Percentiles rank a stretch among this genome's conserved stretches.
phyloP scores from a whole-genome alignment of 2,113 vertebrate genomes.

The Donacobius atricapilla region DNA sequence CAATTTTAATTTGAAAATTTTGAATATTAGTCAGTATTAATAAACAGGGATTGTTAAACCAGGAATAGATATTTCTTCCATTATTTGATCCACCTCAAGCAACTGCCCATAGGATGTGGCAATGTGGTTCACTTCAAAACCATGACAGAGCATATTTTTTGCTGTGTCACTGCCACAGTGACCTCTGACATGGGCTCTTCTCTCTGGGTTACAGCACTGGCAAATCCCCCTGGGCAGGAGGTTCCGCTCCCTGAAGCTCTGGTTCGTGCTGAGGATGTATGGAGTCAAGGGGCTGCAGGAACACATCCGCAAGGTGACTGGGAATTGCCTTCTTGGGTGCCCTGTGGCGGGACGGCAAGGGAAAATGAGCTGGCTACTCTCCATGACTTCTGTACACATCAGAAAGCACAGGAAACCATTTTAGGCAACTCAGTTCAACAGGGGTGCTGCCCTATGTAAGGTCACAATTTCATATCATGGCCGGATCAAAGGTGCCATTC shows the following conservation, averaged over 20 bases:
- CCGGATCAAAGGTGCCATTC: background rate
- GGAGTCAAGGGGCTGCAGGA: constrained; percentile 87
- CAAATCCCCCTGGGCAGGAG: constrained; percentile 92
- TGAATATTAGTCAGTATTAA: background rate
- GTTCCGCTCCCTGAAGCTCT: constrained; percentile 95
- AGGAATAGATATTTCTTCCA: background rate
- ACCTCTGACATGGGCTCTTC: background rate
- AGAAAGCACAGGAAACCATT: background rate
- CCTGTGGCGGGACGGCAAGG: background rate
- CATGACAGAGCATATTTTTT: background rate
- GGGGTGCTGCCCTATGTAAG: background rate
- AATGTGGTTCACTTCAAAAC: fast-evolving
- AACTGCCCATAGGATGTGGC: background rate
- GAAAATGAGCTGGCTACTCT: background rate
- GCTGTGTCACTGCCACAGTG: background rate
- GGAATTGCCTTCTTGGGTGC: background rate
- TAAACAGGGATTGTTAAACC: background rate
- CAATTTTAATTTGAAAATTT: background rate
- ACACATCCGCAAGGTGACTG: constrained; percentile 85
- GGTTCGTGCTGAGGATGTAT: constrained; percentile 94
- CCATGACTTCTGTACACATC: background rate
- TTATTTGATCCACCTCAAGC: background rate
- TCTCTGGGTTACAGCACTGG: constrained; percentile 84
- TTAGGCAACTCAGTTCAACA: background rate
- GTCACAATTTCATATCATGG: fast-evolving